Conservation (phyloP, 2,113 vertebrate genomes). For the Apaloderma vittatum region DNA sequence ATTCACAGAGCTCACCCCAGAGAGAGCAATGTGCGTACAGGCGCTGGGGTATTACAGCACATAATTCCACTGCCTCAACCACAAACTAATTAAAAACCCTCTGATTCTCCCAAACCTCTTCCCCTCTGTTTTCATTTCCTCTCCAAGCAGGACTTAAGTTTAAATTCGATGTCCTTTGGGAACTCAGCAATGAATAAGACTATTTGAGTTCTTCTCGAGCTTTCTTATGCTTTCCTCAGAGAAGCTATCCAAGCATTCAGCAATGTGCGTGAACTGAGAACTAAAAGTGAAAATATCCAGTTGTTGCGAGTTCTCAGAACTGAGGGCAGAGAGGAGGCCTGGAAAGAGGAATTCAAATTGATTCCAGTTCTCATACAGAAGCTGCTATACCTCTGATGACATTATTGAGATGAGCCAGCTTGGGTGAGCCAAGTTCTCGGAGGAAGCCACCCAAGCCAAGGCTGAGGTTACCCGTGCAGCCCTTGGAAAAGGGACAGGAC, state of each 20-base stretch:
- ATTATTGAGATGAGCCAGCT: not conserved
- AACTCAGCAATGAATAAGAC: not conserved
- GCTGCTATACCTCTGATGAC: not conserved
- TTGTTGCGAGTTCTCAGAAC: not conserved
- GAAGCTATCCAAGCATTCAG: not conserved
- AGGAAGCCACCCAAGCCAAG: not conserved
- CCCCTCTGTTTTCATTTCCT: constrained; percentile 40
- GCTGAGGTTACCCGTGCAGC: not conserved
- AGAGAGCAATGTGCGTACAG: not conserved
- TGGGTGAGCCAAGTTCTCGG: not conserved
- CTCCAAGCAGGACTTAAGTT: constrained; percentile 27
- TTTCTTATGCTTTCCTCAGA: constrained; percentile 30
- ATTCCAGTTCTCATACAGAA: not conserved
- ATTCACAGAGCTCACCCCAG: not conserved
- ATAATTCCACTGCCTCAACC: constrained; percentile 5
- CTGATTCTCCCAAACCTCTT: not conserved
- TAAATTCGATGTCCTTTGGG: not conserved
- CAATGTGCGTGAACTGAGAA: not conserved
- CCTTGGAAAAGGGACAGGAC: not conserved
- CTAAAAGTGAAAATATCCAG: not conserved
- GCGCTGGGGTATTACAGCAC: not conserved
- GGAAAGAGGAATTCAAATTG: not conserved
- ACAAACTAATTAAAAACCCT: constrained; percentile 24
- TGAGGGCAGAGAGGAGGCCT: not conserved
- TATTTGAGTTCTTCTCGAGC: constrained; percentile 22